A percentile compares a stretch with the other conserved stretches of the same genome.
These are phyloP conservation scores for Cyclophora albipunctata DNA, from an alignment of 2,888 invertebrate species.

Conservation along the genomic window DNA sequence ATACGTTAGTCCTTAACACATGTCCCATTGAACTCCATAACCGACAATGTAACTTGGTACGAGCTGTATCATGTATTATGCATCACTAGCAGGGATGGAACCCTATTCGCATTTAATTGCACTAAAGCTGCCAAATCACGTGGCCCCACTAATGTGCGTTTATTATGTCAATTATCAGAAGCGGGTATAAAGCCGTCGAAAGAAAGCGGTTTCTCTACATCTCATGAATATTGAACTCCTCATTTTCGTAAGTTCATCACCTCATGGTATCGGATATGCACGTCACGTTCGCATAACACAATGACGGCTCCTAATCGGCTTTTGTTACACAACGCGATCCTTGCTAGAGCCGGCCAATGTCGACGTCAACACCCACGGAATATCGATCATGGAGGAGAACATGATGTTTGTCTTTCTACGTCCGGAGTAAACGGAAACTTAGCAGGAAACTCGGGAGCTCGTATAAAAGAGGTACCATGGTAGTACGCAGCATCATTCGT, in stretches of 20 bases:
- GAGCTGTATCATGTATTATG: slow-evolving; percentile 39
- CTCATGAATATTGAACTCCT: slow-evolving; percentile 60
- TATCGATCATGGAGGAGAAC: slow-evolving; percentile 55
- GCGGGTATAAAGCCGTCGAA: slow-evolving; percentile 9
- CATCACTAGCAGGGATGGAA: slow-evolving; percentile 22
- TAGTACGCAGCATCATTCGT: slow-evolving; percentile 57
- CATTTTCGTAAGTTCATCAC: slow-evolving; percentile 47
- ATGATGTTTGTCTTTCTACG: slow-evolving; percentile 40
- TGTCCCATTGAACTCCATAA: slow-evolving; percentile 36
- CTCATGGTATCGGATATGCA: slow-evolving; percentile 25
- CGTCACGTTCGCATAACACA: slow-evolving; percentile 55
- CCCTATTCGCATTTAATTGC: slow-evolving; percentile 13
- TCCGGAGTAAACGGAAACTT: slow-evolving; percentile 59
- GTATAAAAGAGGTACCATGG: slow-evolving; percentile 49
- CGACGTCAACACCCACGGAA: slow-evolving; percentile 52
- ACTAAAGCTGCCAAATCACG: slow-evolving; percentile 12
- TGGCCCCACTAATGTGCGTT: slow-evolving; percentile 6
- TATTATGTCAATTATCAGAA: slow-evolving; percentile 11
- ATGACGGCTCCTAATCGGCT: slow-evolving; percentile 65
- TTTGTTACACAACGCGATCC: slow-evolving; percentile 59
- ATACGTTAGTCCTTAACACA: slow-evolving; percentile 31
- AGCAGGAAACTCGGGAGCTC: slow-evolving; percentile 30
- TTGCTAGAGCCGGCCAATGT: slow-evolving; percentile 65
- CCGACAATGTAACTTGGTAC: slow-evolving; percentile 19
- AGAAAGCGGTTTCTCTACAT: slow-evolving; percentile 39